Conservation (phyloP, 2,797 vertebrate genomes). For the Poeciliopsis infans region DNA sequence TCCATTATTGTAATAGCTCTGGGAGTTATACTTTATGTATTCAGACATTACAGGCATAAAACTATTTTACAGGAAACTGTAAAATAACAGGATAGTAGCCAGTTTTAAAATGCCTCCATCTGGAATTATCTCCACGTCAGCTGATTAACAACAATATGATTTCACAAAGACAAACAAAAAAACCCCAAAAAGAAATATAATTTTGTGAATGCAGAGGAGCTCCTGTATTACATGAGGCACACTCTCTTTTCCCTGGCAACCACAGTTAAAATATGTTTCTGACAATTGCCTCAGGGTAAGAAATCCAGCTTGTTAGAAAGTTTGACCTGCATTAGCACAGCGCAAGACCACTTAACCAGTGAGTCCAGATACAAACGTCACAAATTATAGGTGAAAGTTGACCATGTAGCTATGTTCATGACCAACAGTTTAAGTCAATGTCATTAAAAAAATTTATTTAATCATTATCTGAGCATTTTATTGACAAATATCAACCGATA, state of each 20-base stretch:
- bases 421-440: neutral
- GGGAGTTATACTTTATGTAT: neutral
- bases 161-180: neutral
- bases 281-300: neutral
- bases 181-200: no score
- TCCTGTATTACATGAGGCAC: neutral
- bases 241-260: neutral
- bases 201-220: neutral
- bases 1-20: neutral
- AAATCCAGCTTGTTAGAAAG: neutral
- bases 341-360: neutral
- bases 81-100: neutral
- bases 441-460: neutral
- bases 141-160: neutral
- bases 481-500: neutral
- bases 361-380: neutral
- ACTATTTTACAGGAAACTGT: neutral
- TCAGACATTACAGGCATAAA: neutral
- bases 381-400: neutral
- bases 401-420: neutral
- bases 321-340: neutral
- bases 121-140: neutral
- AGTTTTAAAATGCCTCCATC: neutral
- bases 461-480: neutral
- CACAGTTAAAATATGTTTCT: neutral